Evolutionary conservation across 2,113 vertebrate species (phyloP).

Genomic region (Gavia stellata): DNA sequence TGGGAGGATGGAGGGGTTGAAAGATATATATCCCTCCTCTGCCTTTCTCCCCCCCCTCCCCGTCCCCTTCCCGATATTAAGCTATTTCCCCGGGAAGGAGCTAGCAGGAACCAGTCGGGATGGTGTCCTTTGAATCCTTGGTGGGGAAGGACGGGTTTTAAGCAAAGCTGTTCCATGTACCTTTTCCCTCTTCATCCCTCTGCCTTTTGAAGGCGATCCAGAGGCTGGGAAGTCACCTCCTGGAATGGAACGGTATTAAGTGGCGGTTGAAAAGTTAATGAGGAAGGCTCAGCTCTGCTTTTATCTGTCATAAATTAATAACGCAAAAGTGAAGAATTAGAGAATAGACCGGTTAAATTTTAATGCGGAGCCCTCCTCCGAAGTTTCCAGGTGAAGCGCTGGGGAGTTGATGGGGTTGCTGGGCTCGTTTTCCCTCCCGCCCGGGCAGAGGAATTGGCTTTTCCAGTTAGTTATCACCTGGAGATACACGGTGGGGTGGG

Average conservation of each 20-base stretch:
- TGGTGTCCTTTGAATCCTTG: conserved; percentile 1
- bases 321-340: conserved; percentile 51
- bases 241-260: conserved; percentile 60
- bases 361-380: conserved; percentile 44
- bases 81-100: not conserved
- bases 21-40: not conserved
- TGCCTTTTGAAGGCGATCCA: conserved; percentile 38
- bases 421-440: not conserved
- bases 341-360: conserved; percentile 61
- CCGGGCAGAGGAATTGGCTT: not conserved
- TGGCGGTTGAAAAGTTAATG: conserved; percentile 63
- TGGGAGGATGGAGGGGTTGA: not conserved
- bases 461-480: not conserved
- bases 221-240: conserved; percentile 36
- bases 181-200: conserved; percentile 27
- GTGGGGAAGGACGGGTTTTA: not conserved
- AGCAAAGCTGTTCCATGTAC: conserved; percentile 37
- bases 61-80: not conserved
- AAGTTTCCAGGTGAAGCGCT: conserved; percentile 58
- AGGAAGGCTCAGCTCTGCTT: conserved; percentile 56
- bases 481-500: not conserved
- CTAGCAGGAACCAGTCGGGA: conserved; percentile 26
- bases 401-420: not conserved
- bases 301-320: conserved; percentile 69
- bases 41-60: not conserved